Conservation (phyloP, 2,797 vertebrate species). For the Onychomys leucogaster region DNA sequence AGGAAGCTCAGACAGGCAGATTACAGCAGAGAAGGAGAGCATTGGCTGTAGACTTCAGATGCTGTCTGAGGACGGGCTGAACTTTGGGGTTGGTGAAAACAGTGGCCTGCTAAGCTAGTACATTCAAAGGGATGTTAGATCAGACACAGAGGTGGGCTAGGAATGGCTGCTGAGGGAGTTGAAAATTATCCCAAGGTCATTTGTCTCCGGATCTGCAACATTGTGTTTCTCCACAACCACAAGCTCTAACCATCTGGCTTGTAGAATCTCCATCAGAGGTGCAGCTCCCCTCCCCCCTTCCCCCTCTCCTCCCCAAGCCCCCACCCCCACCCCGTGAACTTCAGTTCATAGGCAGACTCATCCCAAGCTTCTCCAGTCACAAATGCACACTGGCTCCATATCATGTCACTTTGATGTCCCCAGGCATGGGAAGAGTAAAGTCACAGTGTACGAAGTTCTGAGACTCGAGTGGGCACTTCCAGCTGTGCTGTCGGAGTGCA, state of each 20-base stretch:
- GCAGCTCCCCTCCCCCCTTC: too few species aligned
- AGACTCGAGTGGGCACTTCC: background rate
- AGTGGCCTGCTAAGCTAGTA: background rate
- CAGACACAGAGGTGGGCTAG: background rate
- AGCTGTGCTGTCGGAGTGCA: background rate
- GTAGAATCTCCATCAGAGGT: background rate
- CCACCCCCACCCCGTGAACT: background rate
- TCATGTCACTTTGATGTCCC: background rate
- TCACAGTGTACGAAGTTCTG: background rate
- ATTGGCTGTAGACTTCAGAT: background rate
- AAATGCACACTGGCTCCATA: too few species aligned
- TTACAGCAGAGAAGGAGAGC: background rate
- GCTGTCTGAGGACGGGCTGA: background rate
- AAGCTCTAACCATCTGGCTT: background rate
- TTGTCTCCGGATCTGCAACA: background rate
- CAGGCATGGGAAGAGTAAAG: background rate
- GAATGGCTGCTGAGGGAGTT: background rate
- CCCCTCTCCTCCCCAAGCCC: too few species aligned
- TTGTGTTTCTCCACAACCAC: background rate
- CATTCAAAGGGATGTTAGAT: background rate
- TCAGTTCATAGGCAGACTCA: background rate
- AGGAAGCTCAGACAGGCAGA: background rate
- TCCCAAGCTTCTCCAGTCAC: background rate
- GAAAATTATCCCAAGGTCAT: background rate
- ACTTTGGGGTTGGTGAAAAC: background rate